phyloP scores from a whole-genome alignment of 2,797 vertebrate species.

The Falco cherrug region DNA sequence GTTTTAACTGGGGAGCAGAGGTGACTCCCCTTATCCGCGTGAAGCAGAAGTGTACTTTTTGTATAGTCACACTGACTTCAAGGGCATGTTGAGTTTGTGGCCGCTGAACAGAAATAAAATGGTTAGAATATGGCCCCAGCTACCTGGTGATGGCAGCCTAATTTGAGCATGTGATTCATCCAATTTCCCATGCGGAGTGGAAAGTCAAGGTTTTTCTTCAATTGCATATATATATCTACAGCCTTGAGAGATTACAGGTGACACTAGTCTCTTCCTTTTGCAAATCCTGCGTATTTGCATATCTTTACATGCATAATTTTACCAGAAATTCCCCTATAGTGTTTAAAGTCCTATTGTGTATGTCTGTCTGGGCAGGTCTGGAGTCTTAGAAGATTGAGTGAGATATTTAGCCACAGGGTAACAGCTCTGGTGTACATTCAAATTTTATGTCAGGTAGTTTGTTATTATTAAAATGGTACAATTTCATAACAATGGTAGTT shows the following conservation, averaged over 20 bases:
- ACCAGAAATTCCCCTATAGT: constrained; percentile 34
- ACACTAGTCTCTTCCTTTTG: constrained; percentile 27
- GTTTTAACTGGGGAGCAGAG: background rate
- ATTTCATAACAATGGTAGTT: background rate
- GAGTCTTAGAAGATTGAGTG: constrained; percentile 33
- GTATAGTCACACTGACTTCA: background rate
- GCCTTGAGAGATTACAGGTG: constrained; percentile 39
- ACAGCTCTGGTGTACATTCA: constrained; percentile 20
- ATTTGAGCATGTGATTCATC: background rate
- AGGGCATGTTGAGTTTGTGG: background rate
- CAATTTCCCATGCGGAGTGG: background rate
- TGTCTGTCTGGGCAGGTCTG: constrained; percentile 23
- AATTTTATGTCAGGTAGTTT: background rate
- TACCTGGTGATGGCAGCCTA: background rate
- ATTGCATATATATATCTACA: background rate
- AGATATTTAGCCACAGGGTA: constrained; percentile 48
- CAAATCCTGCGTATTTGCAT: constrained; percentile 5
- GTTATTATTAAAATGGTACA: constrained; percentile 13
- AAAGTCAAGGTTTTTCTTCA: constrained; percentile 28
- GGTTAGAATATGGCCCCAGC: background rate
- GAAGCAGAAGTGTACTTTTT: background rate
- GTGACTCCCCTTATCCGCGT: background rate
- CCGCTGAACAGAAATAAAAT: background rate
- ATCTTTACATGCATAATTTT: constrained; percentile 15
- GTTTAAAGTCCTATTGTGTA: background rate